Percentiles rank a stretch among this genome's conserved stretches.
phyloP scores from a whole-genome alignment of 2,888 invertebrate genomes.

The Auanema freiburgensis region DNA sequence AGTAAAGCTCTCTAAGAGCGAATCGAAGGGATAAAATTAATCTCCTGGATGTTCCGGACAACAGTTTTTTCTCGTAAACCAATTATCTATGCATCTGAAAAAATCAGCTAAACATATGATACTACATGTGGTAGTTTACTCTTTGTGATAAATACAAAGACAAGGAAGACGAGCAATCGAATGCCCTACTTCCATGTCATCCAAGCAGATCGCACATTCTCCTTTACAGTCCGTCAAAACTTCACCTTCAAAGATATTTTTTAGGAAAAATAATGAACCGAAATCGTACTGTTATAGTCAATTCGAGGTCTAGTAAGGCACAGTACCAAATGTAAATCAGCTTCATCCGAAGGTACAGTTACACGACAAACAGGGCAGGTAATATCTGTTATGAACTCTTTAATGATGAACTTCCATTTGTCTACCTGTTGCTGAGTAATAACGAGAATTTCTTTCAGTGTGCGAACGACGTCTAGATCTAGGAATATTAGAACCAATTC shows the following conservation, averaged over 20 bases:
- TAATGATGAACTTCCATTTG: background rate
- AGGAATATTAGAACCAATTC: no score
- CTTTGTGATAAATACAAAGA: constrained; percentile 98
- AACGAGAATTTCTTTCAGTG: no score
- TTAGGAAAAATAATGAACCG: background rate
- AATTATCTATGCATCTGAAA: constrained; percentile 95
- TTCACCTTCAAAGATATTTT: constrained; percentile 79
- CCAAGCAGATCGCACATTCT: constrained; percentile 97
- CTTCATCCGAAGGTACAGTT: constrained; percentile 95
- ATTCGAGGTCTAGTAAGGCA: constrained; percentile 98
- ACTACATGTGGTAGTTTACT: constrained; percentile 71
- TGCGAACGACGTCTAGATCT: no score
- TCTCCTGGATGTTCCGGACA: constrained; percentile 98
- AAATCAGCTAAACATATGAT: constrained; percentile 14
- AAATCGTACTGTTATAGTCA: constrained; percentile 89
- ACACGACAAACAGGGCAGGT: constrained; percentile 99
- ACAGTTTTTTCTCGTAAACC: constrained; percentile 98
- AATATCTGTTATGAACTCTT: constrained; percentile 74
- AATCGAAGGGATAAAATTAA: constrained; percentile 51
- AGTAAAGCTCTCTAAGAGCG: no score
- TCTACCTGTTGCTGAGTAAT: no score
- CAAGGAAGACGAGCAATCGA: constrained; percentile 97
- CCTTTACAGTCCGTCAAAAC: constrained; percentile 92
- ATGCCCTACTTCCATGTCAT: constrained; percentile 91
- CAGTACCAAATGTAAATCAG: constrained; percentile 98